Base-by-base conservation (phyloP, 2,797 vertebrate genomes). In the Carduelis carduelis region DNA sequence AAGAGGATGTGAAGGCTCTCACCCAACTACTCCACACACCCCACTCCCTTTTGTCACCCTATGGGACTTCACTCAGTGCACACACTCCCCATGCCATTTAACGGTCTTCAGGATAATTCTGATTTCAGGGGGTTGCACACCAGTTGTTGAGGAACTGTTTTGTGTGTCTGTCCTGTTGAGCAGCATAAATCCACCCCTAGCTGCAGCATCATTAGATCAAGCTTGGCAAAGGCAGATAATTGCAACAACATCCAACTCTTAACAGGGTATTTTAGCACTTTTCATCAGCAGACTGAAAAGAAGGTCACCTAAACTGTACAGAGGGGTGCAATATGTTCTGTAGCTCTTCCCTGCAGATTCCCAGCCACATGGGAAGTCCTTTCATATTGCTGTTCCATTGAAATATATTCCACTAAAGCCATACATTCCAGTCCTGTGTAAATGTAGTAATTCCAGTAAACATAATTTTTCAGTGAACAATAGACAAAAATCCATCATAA, bases 71-170 rank as follows among this genome's bases (percentile, higher is more conserved):
- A 34, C 11, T 43, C 52, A 41, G 47, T 3, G 2, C 23, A 22
- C 0, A 0, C 4, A 2, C 30, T 64, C 47, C 59, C 28, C 20
- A n/a, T 0, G 0, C 8, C 28, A 24, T 44, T 93, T 93, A 59
- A 56, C 76, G 65, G 69, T 69, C 59, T 80, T 89, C 14, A 8
- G 85, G 50, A 83, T n/a, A 75, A 61, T 66, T 49, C 61, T 86
- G 47, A 27, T 70, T 79, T 81, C 47, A 41, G 44, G 12, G 26
- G 53, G 28, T 32, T 46, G 15, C 39, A 85, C 4, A 39, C 17
- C n/a, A 77, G 26, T 68, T 68, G 10, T 1, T 61, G 13, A 34
- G 37, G 35, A 26, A 6, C 37, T 85, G 27, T 39, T 56, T 50
- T 14, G 0, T 17, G 4, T n/a, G 44, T 23, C 55, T 90, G 57